A percentile compares a stretch with the other conserved stretches of the same genome.
phyloP scores from a whole-genome alignment of 2,888 invertebrate species.

The Pasiphila rectangulata region DNA sequence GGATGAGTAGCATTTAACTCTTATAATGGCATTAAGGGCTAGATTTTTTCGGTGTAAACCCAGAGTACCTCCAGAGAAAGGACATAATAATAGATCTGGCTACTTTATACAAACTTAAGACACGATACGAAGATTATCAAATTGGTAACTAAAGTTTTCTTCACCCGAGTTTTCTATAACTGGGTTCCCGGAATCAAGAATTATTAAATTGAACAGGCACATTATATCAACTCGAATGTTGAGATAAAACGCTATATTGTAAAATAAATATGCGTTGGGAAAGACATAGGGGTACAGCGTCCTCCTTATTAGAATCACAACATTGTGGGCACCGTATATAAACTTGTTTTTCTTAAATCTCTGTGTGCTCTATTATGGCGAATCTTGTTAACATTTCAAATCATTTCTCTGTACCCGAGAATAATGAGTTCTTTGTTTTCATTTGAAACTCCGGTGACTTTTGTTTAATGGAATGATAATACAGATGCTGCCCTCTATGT shows the following conservation, averaged over 20 bases:
- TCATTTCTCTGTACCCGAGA: constrained; percentile 74
- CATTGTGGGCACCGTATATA: constrained; percentile 46
- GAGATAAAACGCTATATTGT: constrained; percentile 4
- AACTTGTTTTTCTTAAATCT: constrained; percentile 78
- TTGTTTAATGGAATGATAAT: constrained; percentile 81
- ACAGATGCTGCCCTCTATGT: constrained; percentile 77
- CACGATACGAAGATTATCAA: constrained; percentile 3
- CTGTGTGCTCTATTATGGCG: constrained; percentile 74
- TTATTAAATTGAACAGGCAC: constrained; percentile 25
- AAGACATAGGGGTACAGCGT: constrained; percentile 10
- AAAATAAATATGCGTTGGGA: constrained; percentile 1
- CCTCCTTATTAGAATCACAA: constrained; percentile 45
- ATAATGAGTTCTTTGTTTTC: constrained; percentile 80
- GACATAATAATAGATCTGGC: neutral
- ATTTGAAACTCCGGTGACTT: constrained; percentile 79
- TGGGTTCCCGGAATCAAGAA: constrained; percentile 12
- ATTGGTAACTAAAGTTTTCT: constrained; percentile 1
- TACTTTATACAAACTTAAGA: no score
- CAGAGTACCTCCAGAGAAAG: no score
- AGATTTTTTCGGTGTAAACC: no score
- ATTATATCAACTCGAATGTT: constrained; percentile 19
- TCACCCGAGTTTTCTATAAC: constrained; percentile 2
- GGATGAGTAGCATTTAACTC: neutral
- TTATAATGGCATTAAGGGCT: no score
- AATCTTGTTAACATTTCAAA: constrained; percentile 80